Evolutionary conservation across 2,888 invertebrate genomes (phyloP), one percentile per base, ranked within the genome.

Genomic region (Zonitis immaculata): DNA sequence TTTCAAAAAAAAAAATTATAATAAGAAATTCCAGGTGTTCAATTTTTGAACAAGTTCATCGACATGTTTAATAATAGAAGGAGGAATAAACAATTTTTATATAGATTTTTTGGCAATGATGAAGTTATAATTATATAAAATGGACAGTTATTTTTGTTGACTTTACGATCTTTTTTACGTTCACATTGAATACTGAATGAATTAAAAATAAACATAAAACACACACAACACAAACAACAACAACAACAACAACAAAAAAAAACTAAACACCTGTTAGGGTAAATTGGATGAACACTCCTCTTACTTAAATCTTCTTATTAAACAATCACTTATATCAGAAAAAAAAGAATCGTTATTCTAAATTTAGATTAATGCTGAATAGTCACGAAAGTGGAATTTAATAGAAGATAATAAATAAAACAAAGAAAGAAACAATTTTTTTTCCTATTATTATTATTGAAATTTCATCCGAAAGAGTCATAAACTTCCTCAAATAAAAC

Each of bases 191-290:
- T 3, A 2, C 18, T 39, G 18, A 39, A 39, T 39, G 39, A 39
- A 39, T 18, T 39, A 20, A 39, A 39, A 39, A 39, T 39, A 20
- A 26, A 20, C 48, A 28, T 50, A 28, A n/a, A n/a, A n/a, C 45
- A 8, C 9, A 28, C 44, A 3, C 28, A 44, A 25, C 26, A 14
- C 25, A 43, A 20, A 25, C n/a, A 3, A 43, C 3, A 43, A 18
- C 1, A 9, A 4, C 45, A 26, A 53, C 44, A n/a, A 6, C 35
- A 45, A 11, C 46, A 28, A 47, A 39, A 3, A 11, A 11, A 11
- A 39, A 39, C 8, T n/a, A n/a, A 35, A 35, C 39, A 39, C 20
- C 39, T 39, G 18, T 39, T 20, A 20, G 39, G 39, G 20, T 6
- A 39, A 39, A 20, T 39, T 39, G 6, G 20, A 20, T 39, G 39